phyloP scores from a whole-genome alignment of 2,888 invertebrate genomes.

The Tetragonula carbonaria region DNA sequence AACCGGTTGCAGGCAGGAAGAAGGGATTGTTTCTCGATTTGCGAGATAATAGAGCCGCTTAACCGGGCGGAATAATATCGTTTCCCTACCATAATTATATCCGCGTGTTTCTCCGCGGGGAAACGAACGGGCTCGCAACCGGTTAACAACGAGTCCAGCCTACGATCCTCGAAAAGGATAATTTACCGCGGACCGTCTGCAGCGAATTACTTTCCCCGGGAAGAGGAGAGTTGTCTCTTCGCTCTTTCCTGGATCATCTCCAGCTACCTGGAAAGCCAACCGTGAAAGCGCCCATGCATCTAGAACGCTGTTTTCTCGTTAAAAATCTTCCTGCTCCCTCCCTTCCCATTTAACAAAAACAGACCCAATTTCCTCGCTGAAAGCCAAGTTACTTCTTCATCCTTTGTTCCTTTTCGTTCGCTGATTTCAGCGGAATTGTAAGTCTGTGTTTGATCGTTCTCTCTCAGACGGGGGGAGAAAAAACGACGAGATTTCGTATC shows the following conservation, averaged over 20 bases:
- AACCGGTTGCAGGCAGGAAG: neutral
- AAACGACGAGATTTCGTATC: neutral
- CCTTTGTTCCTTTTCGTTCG: conserved; percentile 5
- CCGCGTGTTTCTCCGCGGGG: neutral
- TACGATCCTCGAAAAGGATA: conserved; percentile 12
- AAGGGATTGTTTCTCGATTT: neutral
- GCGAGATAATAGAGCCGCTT: conserved; percentile 22
- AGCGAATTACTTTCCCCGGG: neutral
- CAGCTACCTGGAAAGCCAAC: conserved; percentile 11
- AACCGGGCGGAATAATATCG: conserved; percentile 15
- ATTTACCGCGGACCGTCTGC: conserved; percentile 20
- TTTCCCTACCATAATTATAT: conserved; percentile 12
- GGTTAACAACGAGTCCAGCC: neutral
- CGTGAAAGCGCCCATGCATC: conserved; percentile 16
- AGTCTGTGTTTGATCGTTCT: neutral
- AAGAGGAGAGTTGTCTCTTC: neutral
- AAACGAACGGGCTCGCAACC: neutral
- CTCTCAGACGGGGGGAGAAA: too few species aligned
- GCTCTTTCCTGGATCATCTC: conserved; percentile 5
- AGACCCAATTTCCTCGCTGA: neutral
- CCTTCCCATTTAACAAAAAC: conserved; percentile 16
- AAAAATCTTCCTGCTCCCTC: conserved; percentile 5
- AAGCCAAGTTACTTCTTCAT: neutral
- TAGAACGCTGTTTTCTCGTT: conserved; percentile 19
- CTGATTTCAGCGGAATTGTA: conserved; percentile 19